Base-by-base conservation (phyloP, 2,888 invertebrate genomes). In the Papilio protenor region DNA sequence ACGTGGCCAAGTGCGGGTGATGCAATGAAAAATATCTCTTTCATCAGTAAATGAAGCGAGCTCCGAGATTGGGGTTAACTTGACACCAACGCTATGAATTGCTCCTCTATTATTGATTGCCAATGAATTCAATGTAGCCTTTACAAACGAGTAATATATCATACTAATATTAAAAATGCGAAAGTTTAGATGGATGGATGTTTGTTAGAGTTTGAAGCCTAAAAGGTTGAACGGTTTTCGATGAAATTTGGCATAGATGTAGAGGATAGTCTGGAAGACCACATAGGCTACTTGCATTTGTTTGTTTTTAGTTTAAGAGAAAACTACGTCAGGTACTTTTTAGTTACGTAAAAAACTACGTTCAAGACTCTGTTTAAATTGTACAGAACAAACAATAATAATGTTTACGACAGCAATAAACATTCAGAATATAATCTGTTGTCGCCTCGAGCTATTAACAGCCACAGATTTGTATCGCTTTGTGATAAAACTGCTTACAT, bases 21-120 rank as follows among this genome's bases (percentile, higher is more conserved):
- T 90, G 93, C 93, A 93, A 93, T 90, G 81, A 86, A 86, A 88
- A 91, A 89, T 87, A 89, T 80, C 83, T 83, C 85, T 93, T 89
- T 89, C 93, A 88, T 90, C 91, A 89, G 87, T 77, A 80, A 75
- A 82, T 79, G 83, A 82, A 84, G 82, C 80, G 76, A 84, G 83
- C 81, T 76, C 72, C 12, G 12, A 82, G 81, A 84, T 84, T 84
- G 84, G 81, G 84, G 84, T 85, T 82, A 85, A 85, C 27, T 75
- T 78, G 75, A 72, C 75, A 78, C 78, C 75, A 78, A 45, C 55
- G 66, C 47, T 12, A 57, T 64, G 66, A 78, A 78, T 78, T 78
- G 78, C 64, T 45, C 16, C 64, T 72, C 40, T 47, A 8, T 73
- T 40, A 78, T 75, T 78, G 78, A 49, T 72, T 71, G 72, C 49